Evolutionary conservation across 35 echinoderm and acorn worm genomes (phyloP), one percentile per base, ranked within the genome.

Genomic region (Stichopus chloronotus): DNA sequence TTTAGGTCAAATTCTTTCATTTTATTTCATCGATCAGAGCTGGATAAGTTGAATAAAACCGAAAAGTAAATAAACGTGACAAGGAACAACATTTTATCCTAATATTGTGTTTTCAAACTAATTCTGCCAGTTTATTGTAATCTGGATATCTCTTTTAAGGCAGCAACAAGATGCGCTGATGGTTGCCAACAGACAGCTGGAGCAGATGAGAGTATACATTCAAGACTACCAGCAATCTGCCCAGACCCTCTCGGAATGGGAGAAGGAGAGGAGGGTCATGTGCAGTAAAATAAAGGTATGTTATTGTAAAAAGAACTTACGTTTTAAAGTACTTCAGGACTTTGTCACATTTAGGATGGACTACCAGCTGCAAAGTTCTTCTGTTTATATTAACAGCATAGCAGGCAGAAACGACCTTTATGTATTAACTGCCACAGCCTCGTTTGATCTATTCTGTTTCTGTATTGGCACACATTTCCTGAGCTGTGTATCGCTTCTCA

Each of bases 181-280:
- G 61, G 71, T 24, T 19, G 52, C 60, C 5, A 71, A 89, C 52
- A 61, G 57, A 10, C 63, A 91, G 23, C 52, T 91, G 17, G 58
- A 71, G 9, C 90, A 91, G 90, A 91, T 91, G 90, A 78, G 58
- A 79, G 90, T 79, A 55, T 91, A 91, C 76, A 79, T 91, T 14
- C 71, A 79, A 58, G 72, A 79, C 7, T 91, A 20, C 16, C 54
- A 72, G 13, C 90, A 71, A 30, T 78, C 71, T 25, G 21, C n/a
- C 69, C 78, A 78, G 63, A 91, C 90, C 17, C 52, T 91, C 19
- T 10, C 90, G 21, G 20, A 91, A n/a, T 91, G 90, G 90, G 90
- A 79, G 9, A 13, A 5, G 1, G 72, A 91, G 90, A 91, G 57
- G 76, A 22, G 58, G 12, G 16, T 55, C 17, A 7, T 91, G 52